Conservation (phyloP, 2,797 vertebrate species). For the Bradypodion ventrale region DNA sequence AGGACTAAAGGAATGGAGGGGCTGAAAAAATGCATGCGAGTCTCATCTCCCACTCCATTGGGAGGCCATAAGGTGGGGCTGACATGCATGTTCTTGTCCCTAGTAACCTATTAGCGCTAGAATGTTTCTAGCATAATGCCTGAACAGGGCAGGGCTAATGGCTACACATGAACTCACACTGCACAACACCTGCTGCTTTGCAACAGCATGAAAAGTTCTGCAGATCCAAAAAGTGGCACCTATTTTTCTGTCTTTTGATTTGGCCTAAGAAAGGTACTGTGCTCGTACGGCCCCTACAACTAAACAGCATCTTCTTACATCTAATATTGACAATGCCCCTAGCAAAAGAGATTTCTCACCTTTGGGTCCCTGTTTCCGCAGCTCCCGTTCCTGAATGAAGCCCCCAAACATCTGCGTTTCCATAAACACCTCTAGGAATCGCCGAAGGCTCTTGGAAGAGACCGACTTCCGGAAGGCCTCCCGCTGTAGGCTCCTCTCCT, state of each 20-base stretch:
- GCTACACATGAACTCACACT: not conserved
- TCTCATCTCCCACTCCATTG: too few relatives aligned
- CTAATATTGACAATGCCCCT: not conserved
- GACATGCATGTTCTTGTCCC: too few relatives aligned
- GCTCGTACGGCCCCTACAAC: not conserved
- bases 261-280: not conserved
- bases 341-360: conserved; percentile 73
- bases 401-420: conserved; percentile 96
- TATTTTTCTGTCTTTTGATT: not conserved
- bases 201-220: not conserved
- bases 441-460: conserved; percentile 91
- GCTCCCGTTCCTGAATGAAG: conserved; percentile 94
- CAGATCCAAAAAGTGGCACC: not conserved
- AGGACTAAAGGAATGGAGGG: too few relatives aligned
- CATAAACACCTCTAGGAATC: conserved; percentile 98
- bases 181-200: not conserved
- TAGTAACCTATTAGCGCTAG: too few relatives aligned
- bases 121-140: too few relatives aligned
- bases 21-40: too few relatives aligned
- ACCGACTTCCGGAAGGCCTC: conserved; percentile 95
- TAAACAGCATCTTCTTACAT: not conserved
- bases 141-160: too few relatives aligned
- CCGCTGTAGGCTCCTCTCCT: conserved; percentile 86
- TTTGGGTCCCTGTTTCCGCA: conserved; percentile 88
- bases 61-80: too few relatives aligned